phyloP scores from a whole-genome alignment of 2,888 invertebrate species.

The Andrena praecox region DNA sequence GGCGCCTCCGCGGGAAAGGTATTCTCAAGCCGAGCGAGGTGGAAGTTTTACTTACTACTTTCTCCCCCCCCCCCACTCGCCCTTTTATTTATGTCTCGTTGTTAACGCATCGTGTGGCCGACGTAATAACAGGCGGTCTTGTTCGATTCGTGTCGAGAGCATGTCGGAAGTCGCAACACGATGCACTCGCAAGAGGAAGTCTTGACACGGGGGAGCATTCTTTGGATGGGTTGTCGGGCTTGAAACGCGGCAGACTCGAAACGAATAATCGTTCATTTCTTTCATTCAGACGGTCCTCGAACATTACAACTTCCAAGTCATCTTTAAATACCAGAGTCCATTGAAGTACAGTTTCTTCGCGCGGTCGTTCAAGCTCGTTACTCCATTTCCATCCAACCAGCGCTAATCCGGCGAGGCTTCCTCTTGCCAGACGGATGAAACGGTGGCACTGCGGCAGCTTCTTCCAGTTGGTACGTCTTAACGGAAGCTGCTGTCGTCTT shows the following conservation, averaged over 20 bases:
- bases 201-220: not conserved
- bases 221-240: not conserved
- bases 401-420: not conserved
- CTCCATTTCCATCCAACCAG: not conserved
- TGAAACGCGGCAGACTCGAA: not conserved
- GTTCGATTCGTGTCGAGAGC: conserved; percentile 74
- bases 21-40: conserved; percentile 55
- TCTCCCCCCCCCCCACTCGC: conserved; percentile 6
- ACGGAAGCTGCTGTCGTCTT: not conserved
- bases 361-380: too few species aligned
- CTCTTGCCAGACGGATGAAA: not conserved
- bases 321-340: too few species aligned
- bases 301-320: too few species aligned
- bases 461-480: not conserved
- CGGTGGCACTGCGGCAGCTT: conserved; percentile 1
- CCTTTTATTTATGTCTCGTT: conserved; percentile 64
- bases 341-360: too few species aligned
- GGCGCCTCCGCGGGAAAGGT: conserved; percentile 20
- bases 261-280: too few species aligned
- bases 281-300: too few species aligned
- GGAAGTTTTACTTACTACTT: conserved; percentile 66
- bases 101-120: conserved; percentile 59
- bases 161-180: conserved; percentile 60
- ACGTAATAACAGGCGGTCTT: conserved; percentile 49
- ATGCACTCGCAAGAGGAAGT: conserved; percentile 19